These are phyloP conservation scores for Mimas tiliae DNA, from an alignment of 2,888 invertebrate species.

Conservation along the genomic window DNA sequence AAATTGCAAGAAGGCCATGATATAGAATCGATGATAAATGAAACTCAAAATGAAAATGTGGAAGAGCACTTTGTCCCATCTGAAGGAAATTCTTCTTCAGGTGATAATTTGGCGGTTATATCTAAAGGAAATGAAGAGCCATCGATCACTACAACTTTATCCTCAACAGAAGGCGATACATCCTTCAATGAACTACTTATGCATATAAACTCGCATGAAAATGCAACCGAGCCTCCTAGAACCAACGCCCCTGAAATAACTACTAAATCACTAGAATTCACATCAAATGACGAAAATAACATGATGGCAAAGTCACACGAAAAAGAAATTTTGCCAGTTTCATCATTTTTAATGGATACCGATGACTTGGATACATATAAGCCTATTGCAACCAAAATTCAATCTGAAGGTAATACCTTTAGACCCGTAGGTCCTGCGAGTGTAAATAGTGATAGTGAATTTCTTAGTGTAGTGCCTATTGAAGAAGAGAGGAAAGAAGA, in stretches of 20 bases:
- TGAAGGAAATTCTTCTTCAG: constrained; percentile 37
- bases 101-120: constrained; percentile 31
- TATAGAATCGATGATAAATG: constrained; percentile 72
- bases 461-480: constrained; percentile 73
- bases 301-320: constrained; percentile 35
- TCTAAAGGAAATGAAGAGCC: constrained; percentile 36
- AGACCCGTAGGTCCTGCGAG: constrained; percentile 34
- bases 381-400: constrained; percentile 38
- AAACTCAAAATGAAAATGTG: constrained; percentile 72
- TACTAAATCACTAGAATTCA: constrained; percentile 31
- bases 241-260: constrained; percentile 36
- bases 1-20: constrained; percentile 85
- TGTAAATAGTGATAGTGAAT: constrained; percentile 50
- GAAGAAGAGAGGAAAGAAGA: constrained; percentile 51
- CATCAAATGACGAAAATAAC: constrained; percentile 33
- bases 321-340: constrained; percentile 52
- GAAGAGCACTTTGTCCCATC: constrained; percentile 58
- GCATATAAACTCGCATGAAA: constrained; percentile 45
- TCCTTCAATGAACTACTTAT: constrained; percentile 48
- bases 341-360: constrained; percentile 72
- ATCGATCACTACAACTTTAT: constrained; percentile 34
- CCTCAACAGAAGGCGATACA: constrained; percentile 44
- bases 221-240: constrained; percentile 28
- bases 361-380: constrained; percentile 64
- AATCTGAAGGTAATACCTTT: constrained; percentile 14